phyloP scores from a whole-genome alignment of 1,140 invertebrate genomes.

The Holotrichia oblita region DNA sequence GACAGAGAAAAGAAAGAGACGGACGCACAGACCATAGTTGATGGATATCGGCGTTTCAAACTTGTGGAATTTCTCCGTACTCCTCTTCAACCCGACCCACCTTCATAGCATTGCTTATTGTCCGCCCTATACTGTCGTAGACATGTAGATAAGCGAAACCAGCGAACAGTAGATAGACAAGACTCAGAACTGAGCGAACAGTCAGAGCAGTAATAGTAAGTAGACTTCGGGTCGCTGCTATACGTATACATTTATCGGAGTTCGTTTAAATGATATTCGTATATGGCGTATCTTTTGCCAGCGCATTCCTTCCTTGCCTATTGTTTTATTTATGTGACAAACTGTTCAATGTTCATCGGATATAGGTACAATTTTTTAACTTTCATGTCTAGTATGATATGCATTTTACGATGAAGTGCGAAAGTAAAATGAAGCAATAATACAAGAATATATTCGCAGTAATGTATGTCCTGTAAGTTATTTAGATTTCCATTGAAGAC shows the following conservation, averaged over 20 bases:
- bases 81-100: not conserved
- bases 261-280: conserved; percentile 32
- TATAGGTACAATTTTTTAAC: not conserved
- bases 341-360: not conserved
- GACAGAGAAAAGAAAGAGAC: not conserved
- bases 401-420: too few relatives aligned
- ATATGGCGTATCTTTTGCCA: conserved; percentile 2
- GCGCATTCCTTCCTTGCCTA: conserved; percentile 9
- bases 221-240: not conserved
- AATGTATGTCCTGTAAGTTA: too few relatives aligned
- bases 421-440: too few relatives aligned
- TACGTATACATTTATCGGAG: not conserved
- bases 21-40: not conserved
- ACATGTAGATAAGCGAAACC: conserved; percentile 22
- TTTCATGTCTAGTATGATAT: too few relatives aligned
- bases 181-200: conserved; percentile 4
- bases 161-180: not conserved
- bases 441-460: too few relatives aligned
- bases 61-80: conserved; percentile 16
- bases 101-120: conserved; percentile 9
- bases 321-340: conserved; percentile 19
- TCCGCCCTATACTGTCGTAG: not conserved
- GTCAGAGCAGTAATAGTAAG: not conserved
- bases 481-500: too few relatives aligned
- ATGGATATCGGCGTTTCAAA: conserved; percentile 31